These are phyloP conservation scores for Trachemys scripta DNA, from an alignment of 2,113 vertebrate genomes.

Conservation along the genomic window DNA sequence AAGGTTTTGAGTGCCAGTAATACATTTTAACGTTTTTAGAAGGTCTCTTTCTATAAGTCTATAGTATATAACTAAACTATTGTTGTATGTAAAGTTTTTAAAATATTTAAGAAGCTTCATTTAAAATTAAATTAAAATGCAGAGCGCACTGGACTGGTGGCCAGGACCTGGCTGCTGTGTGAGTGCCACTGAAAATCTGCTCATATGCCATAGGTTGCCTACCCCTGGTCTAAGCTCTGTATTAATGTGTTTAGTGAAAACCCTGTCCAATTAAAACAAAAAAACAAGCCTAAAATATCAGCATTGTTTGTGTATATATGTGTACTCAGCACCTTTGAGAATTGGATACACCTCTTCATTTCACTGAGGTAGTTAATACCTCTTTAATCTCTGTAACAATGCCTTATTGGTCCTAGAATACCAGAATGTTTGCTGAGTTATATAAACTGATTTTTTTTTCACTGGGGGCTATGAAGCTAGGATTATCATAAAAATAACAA, in stretches of 20 bases:
- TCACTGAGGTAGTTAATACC: rapidly evolving
- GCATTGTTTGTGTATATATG: neutral
- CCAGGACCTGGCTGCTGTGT: too few relatives aligned
- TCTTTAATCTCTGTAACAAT: neutral
- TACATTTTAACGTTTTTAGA: too few relatives aligned
- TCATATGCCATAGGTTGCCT: too few relatives aligned
- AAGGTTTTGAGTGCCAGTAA: too few relatives aligned
- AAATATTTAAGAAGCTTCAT: too few relatives aligned
- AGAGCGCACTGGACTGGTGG: too few relatives aligned
- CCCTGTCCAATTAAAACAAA: neutral
- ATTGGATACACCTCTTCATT: neutral
- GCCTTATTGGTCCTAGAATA: neutral
- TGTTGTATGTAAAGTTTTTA: too few relatives aligned
- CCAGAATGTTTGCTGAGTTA: neutral
- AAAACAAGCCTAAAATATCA: neutral
- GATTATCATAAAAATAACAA: neutral
- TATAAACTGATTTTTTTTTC: neutral
- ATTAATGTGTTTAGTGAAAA: neutral
- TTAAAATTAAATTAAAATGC: too few relatives aligned
- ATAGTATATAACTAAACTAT: too few relatives aligned
- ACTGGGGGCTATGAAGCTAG: neutral
- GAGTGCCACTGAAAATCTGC: too few relatives aligned
- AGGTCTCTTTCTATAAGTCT: too few relatives aligned
- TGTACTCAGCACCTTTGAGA: neutral
- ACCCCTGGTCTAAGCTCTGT: neutral